Evolutionary conservation across 2,888 invertebrate species (phyloP), one percentile per base, ranked within the genome.

Genomic region (Pycnomerus fuliginosus): DNA sequence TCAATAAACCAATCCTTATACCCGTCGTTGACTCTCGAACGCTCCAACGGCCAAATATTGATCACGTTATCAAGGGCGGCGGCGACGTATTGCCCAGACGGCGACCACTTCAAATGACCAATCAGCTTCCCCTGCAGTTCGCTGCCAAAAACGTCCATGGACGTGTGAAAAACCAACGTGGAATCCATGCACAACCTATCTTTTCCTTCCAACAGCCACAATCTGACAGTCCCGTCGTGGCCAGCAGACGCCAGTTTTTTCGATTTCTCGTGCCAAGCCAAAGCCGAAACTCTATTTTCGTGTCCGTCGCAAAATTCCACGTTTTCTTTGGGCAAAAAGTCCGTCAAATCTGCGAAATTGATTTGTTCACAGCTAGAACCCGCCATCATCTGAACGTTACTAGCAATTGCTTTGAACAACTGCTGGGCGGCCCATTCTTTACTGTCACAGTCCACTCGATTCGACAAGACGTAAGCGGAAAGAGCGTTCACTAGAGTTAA

Each of bases 401-500:
- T 70, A 0, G 75, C 68, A 13, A 78, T 59, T 36, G 72, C 75
- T 54, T 72, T 70, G 58, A 79, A 79, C 48, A 83, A 66, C 61
- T 81, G 80, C 48, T 79, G 76, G 1, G 77, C 73, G 0, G 82
- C 80, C 83, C 82, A 83, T 59, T 80, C 78, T 17, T 80, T 71
- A 53, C 77, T 74, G 15, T 65, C 65, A 8, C 74, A 67, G 25
- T 74, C 69, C n/a, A 80, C 68, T 32, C 74, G 71, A 12, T 73
- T 71, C 0, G 82, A 80, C 46, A 82, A 65, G 7, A 80, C 72
- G 64, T 79, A 82, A 1, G 80, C 78, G 2, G 80, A 74, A 31
- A 82, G 62, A 3, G 82, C 79, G 64, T 82, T 80, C 22, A 80
- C 76, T 25, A 83, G 66, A 40, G 77, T 74, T 24, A 81, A 64